A percentile compares a stretch with the other conserved stretches of the same genome.
Evolutionary conservation across 1,140 invertebrate genomes (phyloP).

Genomic region (Heliconius hermathena): DNA sequence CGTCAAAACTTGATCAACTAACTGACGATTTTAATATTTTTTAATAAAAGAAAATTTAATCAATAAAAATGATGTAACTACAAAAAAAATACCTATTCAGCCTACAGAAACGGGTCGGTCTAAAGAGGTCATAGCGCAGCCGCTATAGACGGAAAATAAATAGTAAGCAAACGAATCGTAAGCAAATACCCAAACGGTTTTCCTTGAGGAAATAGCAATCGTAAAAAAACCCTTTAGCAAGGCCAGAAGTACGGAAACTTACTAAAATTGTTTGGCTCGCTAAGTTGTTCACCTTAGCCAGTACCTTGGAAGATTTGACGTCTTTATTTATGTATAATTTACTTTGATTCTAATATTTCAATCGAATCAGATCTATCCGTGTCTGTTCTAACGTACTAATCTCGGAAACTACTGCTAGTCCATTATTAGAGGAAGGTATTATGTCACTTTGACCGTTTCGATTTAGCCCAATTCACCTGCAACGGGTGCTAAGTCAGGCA

Average conservation of each 20-base stretch:
- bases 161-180: background rate
- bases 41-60: background rate
- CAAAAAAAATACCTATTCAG: background rate
- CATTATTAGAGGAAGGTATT: too few relatives aligned
- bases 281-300: slow-evolving; percentile 8
- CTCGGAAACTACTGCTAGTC: too few relatives aligned
- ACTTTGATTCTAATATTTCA: too few relatives aligned
- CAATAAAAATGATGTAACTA: background rate
- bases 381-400: too few relatives aligned
- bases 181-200: slow-evolving; percentile 5
- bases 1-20: background rate
- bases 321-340: background rate
- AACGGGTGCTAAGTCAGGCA: too few relatives aligned
- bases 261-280: background rate
- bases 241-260: slow-evolving; percentile 11
- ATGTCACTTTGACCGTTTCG: too few relatives aligned
- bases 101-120: background rate
- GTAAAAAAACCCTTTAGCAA: slow-evolving; percentile 23
- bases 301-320: background rate
- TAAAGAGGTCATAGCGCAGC: slow-evolving; percentile 17
- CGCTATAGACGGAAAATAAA: background rate
- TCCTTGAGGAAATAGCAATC: slow-evolving; percentile 16
- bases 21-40: too few relatives aligned
- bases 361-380: too few relatives aligned
- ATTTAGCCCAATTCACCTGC: too few relatives aligned